Base-by-base conservation (phyloP, 2,113 vertebrate species). In the Etheostoma cragini region DNA sequence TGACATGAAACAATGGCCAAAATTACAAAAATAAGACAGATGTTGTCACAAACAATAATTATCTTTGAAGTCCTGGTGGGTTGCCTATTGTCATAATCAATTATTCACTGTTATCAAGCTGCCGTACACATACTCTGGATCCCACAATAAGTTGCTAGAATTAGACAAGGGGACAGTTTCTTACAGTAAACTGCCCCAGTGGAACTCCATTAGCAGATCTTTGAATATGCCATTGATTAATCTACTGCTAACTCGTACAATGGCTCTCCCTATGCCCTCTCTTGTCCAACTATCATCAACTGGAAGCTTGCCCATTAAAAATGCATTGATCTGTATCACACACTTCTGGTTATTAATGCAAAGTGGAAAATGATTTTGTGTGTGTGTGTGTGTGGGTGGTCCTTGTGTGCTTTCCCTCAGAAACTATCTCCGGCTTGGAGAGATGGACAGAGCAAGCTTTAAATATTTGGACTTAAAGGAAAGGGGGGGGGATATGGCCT, bases 331-430 rank as follows among this genome's bases (percentile, higher is more conserved):
- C 58, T 56, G 52, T 54, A 77, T 72, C 75, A 85, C 52, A 67
- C 33, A 72, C 49, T 49, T 65, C 47, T 67, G 74, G 74, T 60
- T 92, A 90, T 89, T 91, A 91, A 89, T 87, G 81, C 90, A 61
- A 91, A 82, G 81, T 82, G 86, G 88, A 90, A 87, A 67, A 85
- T 65, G 35, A 61, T 42, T 82, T 57, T 38, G 38, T 33, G 58
- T 69, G 15, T 30, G 56, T 24, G 38, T 61, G 6, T 76, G 56
- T 72, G 69, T 63, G 46, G 57, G 45, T 52, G 24, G 17, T 62
- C 47, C 24, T 8, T 54, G 22, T 62, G 56, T 65, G n/a, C 15
- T 69, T 78, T 63, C 21, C 33, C 24, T 58, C 21, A 66, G 69
- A 60, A 61, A 45, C 64, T 13, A 63, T 61, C 69, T 71, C 57